Evolutionary conservation across 2,113 vertebrate species (phyloP).

Genomic region (Rhineura floridana): DNA sequence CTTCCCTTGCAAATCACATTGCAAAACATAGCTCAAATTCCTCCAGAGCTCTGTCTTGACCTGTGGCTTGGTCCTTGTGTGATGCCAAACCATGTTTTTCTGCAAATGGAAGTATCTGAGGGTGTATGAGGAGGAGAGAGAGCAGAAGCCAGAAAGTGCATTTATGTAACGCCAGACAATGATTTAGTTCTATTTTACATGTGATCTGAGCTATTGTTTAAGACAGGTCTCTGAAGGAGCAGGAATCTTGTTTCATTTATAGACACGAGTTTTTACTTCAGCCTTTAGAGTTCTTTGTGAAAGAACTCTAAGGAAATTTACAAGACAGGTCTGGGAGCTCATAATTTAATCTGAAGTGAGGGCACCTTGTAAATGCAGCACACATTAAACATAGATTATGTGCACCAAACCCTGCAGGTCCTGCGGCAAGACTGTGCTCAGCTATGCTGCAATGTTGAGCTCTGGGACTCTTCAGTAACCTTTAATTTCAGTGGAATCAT

Average conservation of each 20-base stretch:
- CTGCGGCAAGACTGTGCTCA: conserved; percentile 8
- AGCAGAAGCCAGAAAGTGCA: not conserved
- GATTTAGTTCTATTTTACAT: not conserved
- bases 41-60: not conserved
- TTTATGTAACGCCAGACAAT: not conserved
- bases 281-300: not conserved
- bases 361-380: conserved; percentile 30
- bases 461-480: not conserved
- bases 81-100: not conserved
- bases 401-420: conserved; percentile 16
- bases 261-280: not conserved
- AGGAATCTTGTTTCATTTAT: not conserved
- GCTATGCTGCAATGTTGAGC: conserved; percentile 4
- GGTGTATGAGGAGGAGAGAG: no score
- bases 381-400: conserved; percentile 19
- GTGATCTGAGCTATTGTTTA: not conserved
- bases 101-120: not conserved
- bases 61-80: not conserved
- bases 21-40: not conserved
- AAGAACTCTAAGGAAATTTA: conserved; percentile 20
- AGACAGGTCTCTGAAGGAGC: not conserved
- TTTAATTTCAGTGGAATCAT: conserved; percentile 14
- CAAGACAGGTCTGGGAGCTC: not conserved
- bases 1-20: not conserved
- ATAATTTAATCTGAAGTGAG: conserved; percentile 20